These are phyloP conservation scores for Apteryx owenii DNA, from an alignment of 2,113 vertebrate genomes.

Conservation along the genomic window DNA sequence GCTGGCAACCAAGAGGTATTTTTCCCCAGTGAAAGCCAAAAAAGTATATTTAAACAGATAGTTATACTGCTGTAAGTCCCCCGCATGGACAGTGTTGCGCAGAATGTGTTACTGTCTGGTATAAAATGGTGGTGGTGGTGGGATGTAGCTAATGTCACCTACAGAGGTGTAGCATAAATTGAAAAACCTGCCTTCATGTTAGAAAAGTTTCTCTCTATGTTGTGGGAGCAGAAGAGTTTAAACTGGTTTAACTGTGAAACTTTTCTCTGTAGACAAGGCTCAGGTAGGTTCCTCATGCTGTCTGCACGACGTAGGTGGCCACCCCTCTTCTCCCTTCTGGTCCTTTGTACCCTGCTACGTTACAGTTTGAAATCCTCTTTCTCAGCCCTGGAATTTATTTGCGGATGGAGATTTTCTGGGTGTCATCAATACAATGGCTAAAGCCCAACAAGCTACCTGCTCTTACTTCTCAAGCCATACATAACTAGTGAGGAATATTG, in stretches of 20 bases:
- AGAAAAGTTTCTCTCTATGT: neutral
- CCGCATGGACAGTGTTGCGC: neutral
- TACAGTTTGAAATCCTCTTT: neutral
- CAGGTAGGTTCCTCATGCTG: neutral
- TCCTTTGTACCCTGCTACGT: neutral
- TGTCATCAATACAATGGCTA: neutral
- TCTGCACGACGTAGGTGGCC: fast-evolving
- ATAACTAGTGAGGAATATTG: constrained; percentile 69
- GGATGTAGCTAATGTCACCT: neutral
- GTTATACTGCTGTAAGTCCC: neutral
- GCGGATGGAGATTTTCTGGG: neutral
- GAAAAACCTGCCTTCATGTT: neutral
- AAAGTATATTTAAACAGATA: neutral
- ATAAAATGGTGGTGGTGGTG: neutral
- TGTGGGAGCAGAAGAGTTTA: neutral
- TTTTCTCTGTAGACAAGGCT: neutral
- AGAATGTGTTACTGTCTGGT: too few species aligned
- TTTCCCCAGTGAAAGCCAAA: neutral
- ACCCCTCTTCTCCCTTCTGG: neutral
- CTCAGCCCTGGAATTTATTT: neutral
- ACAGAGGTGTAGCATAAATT: neutral
- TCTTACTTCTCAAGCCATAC: constrained; percentile 22
- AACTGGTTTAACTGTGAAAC: neutral
- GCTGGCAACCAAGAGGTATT: neutral
- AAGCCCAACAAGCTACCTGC: constrained; percentile 17